Evolutionary conservation across 2,888 invertebrate genomes (phyloP), one percentile per base, ranked within the genome.

Genomic region (Epinotia brunnichana): DNA sequence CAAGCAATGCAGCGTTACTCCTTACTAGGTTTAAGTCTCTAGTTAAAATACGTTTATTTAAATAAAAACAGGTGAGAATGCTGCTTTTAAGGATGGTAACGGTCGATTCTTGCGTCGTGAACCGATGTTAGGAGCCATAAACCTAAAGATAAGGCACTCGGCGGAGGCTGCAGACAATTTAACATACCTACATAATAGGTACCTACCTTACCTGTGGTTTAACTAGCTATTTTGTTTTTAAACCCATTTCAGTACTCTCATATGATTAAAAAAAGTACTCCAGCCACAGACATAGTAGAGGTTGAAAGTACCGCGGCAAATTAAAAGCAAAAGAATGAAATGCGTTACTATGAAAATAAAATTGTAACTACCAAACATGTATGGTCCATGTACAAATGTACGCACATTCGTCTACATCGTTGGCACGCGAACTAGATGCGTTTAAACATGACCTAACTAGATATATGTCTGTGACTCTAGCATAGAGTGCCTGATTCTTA

Each of bases 51-150:
- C 44, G 53, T 68, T 68, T 72, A 66, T 70, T 70, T 69, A 68
- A 69, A 73, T 79, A 76, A 77, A 79, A 77, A 77, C 77, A 79
- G 69, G 64, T 75, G 66, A 70, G 64, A 74, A 72, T 85, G 80
- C 81, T 79, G 82, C 79, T 81, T 75, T 85, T 82, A 86, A 81
- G 84, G 81, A 82, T 81, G 83, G 82, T 81, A 83, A 85, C 81
- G 82, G 85, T 80, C 85, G 82, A 85, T 83, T 81, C 79, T 78
- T 81, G 81, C 79, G 80, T 73, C 82, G 80, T 78, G 78, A 84
- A 78, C 85, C 87, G 87, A 87, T 86, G 86, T 79, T 83, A 78
- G 81, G 77, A 77, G 79, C 86, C 81, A 84, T 88, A 86, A 87
- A 86, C 80, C 78, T 78, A 74, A 76, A 82, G 89, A 89, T 89